Base-by-base conservation (phyloP, 2,797 vertebrate genomes). In the Sebastes trivittatus region DNA sequence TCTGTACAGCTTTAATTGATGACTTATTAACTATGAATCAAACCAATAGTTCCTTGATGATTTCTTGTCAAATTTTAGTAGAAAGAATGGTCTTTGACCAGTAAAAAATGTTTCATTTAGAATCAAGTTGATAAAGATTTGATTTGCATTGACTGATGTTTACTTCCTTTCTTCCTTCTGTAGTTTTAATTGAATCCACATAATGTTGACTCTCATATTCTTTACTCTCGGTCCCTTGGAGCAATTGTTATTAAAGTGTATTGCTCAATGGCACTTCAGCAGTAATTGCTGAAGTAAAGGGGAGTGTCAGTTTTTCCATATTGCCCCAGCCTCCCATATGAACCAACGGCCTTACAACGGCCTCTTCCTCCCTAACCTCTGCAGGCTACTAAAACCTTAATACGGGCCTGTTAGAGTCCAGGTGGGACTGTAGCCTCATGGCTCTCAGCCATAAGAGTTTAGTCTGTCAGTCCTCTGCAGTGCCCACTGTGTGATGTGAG, bases 391-490 rank as follows among this genome's bases (percentile, higher is more conserved):
- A 71, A 66, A 88, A 73, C 63, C 36, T 20, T 32, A 70, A 72
- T 80, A 59, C 2, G 7, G 64, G 16, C 20, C 38, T 74, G 42
- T 80, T 55, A 76, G 27, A 80, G 78, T 82, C 70, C 81, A 84
- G 61, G 27, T 3, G 78, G 84, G 62, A 72, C 46, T 20, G 25
- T 13, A 64, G 69, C 62, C 25, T 38, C 25, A 16, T 80, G 75
- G 80, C 70, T 34, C 27, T 38, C 22, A 68, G 81, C 78, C 82
- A 80, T 38, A 27, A 70, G 49, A 69, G 64, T 38, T 77, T 81
- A 60, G 61, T 59, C 77, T 83, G 83, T 88, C 82, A 77, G 73
- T 73, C 63, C 69, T 69, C 27, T 60, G 72, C 66, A 75, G 58
- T 38, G 38, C 54, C 69, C n/a, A 16, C 60, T 6, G 36, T 7